A percentile compares a stretch with the other conserved stretches of the same genome.
phyloP scores from a whole-genome alignment of 2,888 invertebrate species.

The Erebia epiphron region DNA sequence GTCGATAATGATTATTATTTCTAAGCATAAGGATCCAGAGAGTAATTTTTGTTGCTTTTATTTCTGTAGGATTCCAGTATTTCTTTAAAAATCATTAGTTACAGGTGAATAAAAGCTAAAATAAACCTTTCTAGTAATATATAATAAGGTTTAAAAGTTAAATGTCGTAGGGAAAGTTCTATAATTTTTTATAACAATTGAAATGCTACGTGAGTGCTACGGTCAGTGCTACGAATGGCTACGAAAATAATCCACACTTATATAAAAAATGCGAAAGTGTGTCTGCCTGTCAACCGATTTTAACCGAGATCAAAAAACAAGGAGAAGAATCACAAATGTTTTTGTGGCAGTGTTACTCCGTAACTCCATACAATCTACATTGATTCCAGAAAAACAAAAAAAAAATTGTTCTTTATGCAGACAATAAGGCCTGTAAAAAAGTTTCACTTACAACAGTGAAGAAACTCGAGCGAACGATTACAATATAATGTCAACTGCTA shows the following conservation, averaged over 20 bases:
- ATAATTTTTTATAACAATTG: background rate
- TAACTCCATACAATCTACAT: too few relatives aligned
- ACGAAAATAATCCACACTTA: background rate
- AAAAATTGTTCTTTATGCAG: too few relatives aligned
- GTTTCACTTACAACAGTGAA: too few relatives aligned
- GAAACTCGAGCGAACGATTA: too few relatives aligned
- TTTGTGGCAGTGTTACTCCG: too few relatives aligned
- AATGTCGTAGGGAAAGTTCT: too few relatives aligned
- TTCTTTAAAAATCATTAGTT: background rate
- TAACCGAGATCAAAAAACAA: background rate
- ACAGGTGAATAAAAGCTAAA: too few relatives aligned
- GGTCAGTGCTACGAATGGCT: background rate
- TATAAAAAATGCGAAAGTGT: background rate
- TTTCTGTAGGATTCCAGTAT: background rate
- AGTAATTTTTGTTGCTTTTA: background rate
- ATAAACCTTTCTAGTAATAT: too few relatives aligned
- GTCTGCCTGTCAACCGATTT: too few relatives aligned
- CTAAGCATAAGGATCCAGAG: background rate
- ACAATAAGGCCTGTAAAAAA: background rate
- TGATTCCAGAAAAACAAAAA: too few relatives aligned
- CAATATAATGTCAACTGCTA: background rate
- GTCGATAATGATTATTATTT: background rate
- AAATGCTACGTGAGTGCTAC: conserved; percentile 2
- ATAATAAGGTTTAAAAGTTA: too few relatives aligned
- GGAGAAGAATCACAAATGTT: too few relatives aligned